Base-by-base conservation (phyloP, 1,140 invertebrate species). In the Centruroides vittatus region DNA sequence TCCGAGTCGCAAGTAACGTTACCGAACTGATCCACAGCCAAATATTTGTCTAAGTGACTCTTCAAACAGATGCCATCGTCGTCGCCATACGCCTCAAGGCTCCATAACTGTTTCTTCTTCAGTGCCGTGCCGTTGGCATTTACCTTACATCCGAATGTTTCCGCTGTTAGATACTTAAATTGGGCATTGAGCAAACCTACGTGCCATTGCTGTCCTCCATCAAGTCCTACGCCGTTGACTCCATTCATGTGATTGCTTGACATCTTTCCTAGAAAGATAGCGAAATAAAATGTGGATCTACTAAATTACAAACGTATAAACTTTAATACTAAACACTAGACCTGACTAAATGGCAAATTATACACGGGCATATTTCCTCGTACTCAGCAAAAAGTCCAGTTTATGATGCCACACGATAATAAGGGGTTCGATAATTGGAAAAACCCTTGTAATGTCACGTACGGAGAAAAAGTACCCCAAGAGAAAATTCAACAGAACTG, bases 21-120 rank as follows among this genome's bases (percentile, higher is more conserved):
- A 46, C 94, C 93, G 76, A 95, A 96, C 60, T 74, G 78, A 67
- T 81, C 80, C 4, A 79, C 72, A n/a, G 76, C 72, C 62, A 82
- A 59, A 66, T 81, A 60, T 0, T 58, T 49, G 35, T 61, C 64
- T 35, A 64, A 52, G 52, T 67, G 66, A 47, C 61, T 69, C n/a
- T 52, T 57, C 10, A 62, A 13, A 11, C 69, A 75, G 68, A 74
- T 74, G 49, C 71, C 72, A 13, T 75, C 75, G 7, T 72, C 73
- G 0, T 73, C 73, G 7, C 63, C 75, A 11, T 49, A 82, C 11
- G 88, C 86, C 70, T 94, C 90, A 67, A 95, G 73, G 7, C 84
- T 90, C 90, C 91, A 94, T 61, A 93, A 83, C 75, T 98, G 94
- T 73, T 97, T 98, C 82, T 97, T 98, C 78, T 96, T 95, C 59